A percentile compares a stretch with the other conserved stretches of the same genome.
Evolutionary conservation across 2,113 vertebrate species (phyloP).

Genomic region (Tricholaema leucomelas): DNA sequence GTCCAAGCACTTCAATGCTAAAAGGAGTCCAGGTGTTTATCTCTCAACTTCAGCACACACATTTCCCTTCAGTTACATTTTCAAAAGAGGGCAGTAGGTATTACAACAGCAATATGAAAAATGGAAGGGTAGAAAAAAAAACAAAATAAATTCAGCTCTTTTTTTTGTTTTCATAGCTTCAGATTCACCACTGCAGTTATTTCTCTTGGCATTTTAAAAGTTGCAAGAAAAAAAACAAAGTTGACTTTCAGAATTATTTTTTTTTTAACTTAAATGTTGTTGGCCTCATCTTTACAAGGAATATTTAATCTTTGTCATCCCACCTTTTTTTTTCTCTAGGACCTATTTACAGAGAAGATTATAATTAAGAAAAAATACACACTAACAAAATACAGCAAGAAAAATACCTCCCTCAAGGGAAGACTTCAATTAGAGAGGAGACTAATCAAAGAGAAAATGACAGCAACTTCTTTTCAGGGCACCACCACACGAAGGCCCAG

Average conservation of each 20-base stretch:
- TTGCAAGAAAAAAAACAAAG: background rate
- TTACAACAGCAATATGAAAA: background rate
- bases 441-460: background rate
- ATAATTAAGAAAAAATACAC: background rate
- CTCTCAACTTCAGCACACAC: background rate
- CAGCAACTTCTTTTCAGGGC: background rate
- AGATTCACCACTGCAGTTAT: background rate
- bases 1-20: background rate
- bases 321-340: background rate
- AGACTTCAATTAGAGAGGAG: background rate
- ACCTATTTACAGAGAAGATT: background rate
- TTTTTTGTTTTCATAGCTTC: conserved; percentile 47
- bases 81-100: background rate
- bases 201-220: conserved; percentile 33
- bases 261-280: background rate
- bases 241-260: background rate
- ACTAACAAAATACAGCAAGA: background rate
- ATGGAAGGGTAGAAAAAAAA: background rate
- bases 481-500: background rate
- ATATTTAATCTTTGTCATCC: background rate
- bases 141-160: background rate
- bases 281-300: background rate
- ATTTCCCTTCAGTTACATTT: background rate
- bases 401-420: background rate
- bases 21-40: background rate